A percentile compares a stretch with the other conserved stretches of the same genome.
phyloP scores from a whole-genome alignment of 2,113 vertebrate species.

The Maccullochella peelii region DNA sequence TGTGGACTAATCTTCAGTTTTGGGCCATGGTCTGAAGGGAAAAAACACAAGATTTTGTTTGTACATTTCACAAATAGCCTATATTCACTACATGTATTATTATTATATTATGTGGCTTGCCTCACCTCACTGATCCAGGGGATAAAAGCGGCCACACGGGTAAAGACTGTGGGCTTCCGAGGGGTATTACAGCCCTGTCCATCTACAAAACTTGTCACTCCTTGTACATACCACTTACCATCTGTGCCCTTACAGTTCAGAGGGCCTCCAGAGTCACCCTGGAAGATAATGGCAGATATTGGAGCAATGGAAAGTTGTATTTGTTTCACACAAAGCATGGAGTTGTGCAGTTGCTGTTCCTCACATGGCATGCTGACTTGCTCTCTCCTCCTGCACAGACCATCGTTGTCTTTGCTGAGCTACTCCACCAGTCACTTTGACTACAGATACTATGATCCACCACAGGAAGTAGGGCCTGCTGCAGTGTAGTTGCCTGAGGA shows the following conservation, averaged over 20 bases:
- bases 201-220: slow-evolving; percentile 73
- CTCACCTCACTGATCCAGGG: slow-evolving; percentile 77
- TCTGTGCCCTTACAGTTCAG: slow-evolving; percentile 70
- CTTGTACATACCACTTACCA: slow-evolving; percentile 70
- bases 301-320: background rate
- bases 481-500: slow-evolving; percentile 79
- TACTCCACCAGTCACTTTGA: slow-evolving; percentile 84
- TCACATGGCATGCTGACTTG: slow-evolving; percentile 87
- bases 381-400: slow-evolving; percentile 87
- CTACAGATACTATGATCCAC: slow-evolving; percentile 84
- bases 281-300: background rate
- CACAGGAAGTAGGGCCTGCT: slow-evolving; percentile 88
- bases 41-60: slow-evolving; percentile 11
- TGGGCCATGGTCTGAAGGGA: slow-evolving; percentile 60
- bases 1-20: slow-evolving; percentile 60
- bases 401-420: slow-evolving; percentile 78
- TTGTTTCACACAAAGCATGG: background rate
- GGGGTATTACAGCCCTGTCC: slow-evolving; percentile 71
- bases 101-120: background rate
- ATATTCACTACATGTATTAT: background rate
- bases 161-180: slow-evolving; percentile 70
- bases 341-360: slow-evolving; percentile 36
- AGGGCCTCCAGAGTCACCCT: slow-evolving; percentile 76
- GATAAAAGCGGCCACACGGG: slow-evolving; percentile 67
- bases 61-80: background rate